phyloP scores from a whole-genome alignment of 2,113 vertebrate genomes.

The Albula glossodonta region DNA sequence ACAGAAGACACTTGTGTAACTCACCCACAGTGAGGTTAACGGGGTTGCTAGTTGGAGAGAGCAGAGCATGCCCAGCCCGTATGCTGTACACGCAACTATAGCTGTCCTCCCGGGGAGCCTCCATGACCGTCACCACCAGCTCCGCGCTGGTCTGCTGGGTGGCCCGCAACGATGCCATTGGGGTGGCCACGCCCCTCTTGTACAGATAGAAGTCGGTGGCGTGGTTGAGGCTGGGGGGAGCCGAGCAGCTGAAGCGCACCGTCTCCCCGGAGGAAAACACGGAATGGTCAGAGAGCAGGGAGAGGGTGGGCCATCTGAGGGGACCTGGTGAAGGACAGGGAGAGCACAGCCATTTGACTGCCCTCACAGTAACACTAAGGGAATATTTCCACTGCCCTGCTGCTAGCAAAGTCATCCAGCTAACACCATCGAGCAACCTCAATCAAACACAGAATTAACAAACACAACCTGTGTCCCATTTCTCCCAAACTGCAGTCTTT shows the following conservation, averaged over 20 bases:
- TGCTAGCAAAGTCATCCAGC: too few species aligned
- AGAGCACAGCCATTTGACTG: not conserved
- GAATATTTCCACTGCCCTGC: too few species aligned
- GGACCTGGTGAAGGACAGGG: constrained; percentile 46
- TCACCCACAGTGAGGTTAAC: constrained; percentile 71
- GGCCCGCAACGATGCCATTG: constrained; percentile 48
- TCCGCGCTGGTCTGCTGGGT: constrained; percentile 55
- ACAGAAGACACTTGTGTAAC: too few species aligned
- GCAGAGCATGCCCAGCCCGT: constrained; percentile 41
- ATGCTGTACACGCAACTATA: constrained; percentile 69
- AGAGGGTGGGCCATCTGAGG: constrained; percentile 59
- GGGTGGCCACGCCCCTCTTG: constrained; percentile 65
- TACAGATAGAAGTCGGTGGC: constrained; percentile 66
- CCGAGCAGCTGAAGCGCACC: constrained; percentile 63
- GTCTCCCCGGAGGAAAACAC: constrained; percentile 65
- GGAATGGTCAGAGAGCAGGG: constrained; percentile 62
- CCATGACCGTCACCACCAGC: constrained; percentile 63
- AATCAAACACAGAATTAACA: too few species aligned
- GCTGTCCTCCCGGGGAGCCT: constrained; percentile 68
- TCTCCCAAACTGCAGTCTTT: too few species aligned
- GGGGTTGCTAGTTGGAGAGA: constrained; percentile 64
- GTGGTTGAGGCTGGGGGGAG: constrained; percentile 55
- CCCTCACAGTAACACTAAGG: not conserved
- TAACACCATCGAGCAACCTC: too few species aligned
- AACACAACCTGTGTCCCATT: too few species aligned